Evolutionary conservation across 2,888 invertebrate genomes (phyloP).

Genomic region (Hymenopus coronatus): DNA sequence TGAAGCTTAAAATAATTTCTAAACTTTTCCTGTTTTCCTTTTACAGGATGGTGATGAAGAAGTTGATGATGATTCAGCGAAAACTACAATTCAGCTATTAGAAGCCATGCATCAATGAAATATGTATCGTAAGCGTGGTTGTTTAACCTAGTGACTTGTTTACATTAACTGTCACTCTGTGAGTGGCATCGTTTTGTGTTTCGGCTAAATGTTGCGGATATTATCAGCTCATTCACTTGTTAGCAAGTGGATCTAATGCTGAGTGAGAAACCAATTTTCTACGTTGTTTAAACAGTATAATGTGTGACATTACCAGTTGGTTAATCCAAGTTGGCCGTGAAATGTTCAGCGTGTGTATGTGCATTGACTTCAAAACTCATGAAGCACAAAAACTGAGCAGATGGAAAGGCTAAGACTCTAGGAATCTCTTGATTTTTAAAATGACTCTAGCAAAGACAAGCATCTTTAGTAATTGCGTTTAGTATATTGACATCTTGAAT

Average conservation of each 20-base stretch:
- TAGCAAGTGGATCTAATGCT: not conserved
- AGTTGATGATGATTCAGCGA: constrained; percentile 43
- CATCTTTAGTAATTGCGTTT: not conserved
- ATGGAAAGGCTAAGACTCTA: not conserved
- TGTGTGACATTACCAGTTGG: not conserved
- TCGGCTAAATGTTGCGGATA: not conserved
- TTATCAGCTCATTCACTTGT: not conserved
- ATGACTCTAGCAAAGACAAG: not conserved
- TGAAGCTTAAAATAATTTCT: not conserved
- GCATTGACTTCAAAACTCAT: not conserved
- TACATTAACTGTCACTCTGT: not conserved
- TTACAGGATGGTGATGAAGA: constrained; percentile 47
- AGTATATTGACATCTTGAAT: not conserved
- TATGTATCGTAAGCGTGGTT: not conserved
- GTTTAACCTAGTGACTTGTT: not conserved
- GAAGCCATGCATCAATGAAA: constrained; percentile 31
- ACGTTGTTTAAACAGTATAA: not conserved
- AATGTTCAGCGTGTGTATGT: not conserved
- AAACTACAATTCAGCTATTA: constrained; percentile 33
- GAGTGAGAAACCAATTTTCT: not conserved
- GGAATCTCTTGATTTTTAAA: not conserved
- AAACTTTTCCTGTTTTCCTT: constrained; percentile 27
- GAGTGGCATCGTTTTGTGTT: not conserved
- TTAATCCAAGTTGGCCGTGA: not conserved
- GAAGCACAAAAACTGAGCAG: not conserved